These are phyloP conservation scores for Melanotaenia pygmaea DNA, from an alignment of 2,797 vertebrate genomes.

Conservation along the genomic window DNA sequence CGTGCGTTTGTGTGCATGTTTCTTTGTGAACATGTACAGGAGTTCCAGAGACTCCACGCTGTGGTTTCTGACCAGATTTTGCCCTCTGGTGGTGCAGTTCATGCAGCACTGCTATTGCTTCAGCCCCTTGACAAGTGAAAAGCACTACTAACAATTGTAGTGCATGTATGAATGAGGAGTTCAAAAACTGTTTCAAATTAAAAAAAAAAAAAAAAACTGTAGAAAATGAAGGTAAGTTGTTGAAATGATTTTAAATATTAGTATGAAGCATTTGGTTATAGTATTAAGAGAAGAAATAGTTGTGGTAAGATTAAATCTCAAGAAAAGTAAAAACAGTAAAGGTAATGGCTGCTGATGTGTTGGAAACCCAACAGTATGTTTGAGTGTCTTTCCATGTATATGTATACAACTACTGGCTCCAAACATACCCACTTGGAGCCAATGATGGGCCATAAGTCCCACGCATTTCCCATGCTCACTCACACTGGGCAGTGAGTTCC, in stretches of 20 bases:
- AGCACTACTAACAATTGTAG: conserved; percentile 28
- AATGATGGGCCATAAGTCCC: conserved; percentile 78
- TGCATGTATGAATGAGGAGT: conserved; percentile 9
- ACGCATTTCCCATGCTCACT: conserved; percentile 86
- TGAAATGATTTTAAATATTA: conserved; percentile 9
- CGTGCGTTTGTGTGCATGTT: conserved; percentile 1
- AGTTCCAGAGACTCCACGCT: conserved; percentile 24
- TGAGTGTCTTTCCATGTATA: conserved; percentile 18
- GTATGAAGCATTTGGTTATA: background rate
- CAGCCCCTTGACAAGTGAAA: conserved; percentile 20
- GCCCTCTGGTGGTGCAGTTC: conserved; percentile 79
- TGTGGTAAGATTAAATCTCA: background rate
- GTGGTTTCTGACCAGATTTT: conserved; percentile 78
- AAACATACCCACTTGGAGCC: conserved; percentile 68
- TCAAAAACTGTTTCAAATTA: conserved; percentile 4
- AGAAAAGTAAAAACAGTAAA: background rate
- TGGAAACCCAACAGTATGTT: conserved; percentile 3
- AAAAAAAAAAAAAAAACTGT: background rate
- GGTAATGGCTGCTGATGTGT: background rate
- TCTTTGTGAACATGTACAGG: conserved; percentile 17
- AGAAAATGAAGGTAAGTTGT: background rate
- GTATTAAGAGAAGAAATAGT: background rate
- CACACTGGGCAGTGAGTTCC: conserved; percentile 81
- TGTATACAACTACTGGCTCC: conserved; percentile 52
- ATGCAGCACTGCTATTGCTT: conserved; percentile 49